A percentile compares a stretch with the other conserved stretches of the same genome.
These are phyloP conservation scores for Drosophila greeni DNA, from an alignment of 2,888 invertebrate genomes.

Conservation along the genomic window DNA sequence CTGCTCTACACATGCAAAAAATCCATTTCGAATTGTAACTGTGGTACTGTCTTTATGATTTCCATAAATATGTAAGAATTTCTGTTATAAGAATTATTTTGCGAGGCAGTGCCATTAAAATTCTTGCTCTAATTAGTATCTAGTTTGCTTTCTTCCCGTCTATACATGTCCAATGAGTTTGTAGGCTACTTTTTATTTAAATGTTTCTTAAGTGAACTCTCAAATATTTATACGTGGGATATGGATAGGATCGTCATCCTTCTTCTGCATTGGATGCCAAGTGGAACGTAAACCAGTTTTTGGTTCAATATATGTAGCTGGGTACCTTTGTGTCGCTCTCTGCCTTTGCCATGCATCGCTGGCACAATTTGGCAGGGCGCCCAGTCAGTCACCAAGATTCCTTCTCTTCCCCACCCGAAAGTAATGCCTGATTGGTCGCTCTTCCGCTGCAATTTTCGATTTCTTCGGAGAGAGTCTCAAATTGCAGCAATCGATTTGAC, in stretches of 20 bases:
- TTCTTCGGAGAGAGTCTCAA: conserved; percentile 57
- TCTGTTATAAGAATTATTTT: background rate
- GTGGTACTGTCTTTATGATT: background rate
- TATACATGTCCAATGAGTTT: background rate
- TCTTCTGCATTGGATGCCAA: conserved; percentile 28
- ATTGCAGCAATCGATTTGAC: conserved; percentile 65
- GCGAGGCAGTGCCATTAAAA: background rate
- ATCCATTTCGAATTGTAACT: background rate
- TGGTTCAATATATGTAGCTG: conserved; percentile 1
- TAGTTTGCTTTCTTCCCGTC: conserved; percentile 1
- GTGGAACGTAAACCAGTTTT: conserved; percentile 41
- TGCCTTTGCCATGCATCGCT: conserved; percentile 39
- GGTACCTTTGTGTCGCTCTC: conserved; percentile 9
- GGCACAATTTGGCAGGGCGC: conserved; percentile 63
- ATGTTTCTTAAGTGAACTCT: background rate
- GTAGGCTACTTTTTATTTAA: background rate
- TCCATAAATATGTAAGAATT: background rate
- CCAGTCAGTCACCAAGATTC: conserved; percentile 63
- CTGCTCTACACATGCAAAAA: conserved; percentile 5
- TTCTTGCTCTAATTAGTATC: conserved; percentile 2
- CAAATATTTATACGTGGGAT: conserved; percentile 18
- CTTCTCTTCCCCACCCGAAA: background rate
- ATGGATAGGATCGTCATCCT: conserved; percentile 4
- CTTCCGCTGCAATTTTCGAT: conserved; percentile 62
- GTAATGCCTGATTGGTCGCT: conserved; percentile 58